Evolutionary conservation across 2,888 invertebrate genomes (phyloP).

Genomic region (Clusia tigrina): DNA sequence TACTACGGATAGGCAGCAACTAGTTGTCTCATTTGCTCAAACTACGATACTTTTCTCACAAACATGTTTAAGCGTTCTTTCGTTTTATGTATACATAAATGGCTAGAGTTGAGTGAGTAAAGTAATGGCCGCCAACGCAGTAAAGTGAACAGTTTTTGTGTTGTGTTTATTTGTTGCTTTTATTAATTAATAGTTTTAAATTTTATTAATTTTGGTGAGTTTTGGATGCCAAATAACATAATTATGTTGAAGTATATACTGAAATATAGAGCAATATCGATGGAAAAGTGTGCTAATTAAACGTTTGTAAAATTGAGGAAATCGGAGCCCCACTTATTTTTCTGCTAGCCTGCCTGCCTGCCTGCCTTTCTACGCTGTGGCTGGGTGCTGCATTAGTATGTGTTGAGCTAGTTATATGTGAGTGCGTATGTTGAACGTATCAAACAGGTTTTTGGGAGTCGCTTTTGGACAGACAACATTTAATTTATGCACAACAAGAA

Average conservation of each 20-base stretch:
- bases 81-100: slow-evolving; percentile 16
- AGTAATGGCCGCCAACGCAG: slow-evolving; percentile 47
- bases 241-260: not conserved
- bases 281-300: slow-evolving; percentile 18
- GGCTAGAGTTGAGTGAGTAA: slow-evolving; percentile 23
- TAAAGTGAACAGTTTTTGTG: slow-evolving; percentile 40
- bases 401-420: slow-evolving; percentile 21
- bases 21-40: too few species aligned
- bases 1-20: too few species aligned
- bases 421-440: slow-evolving; percentile 31
- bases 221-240: not conserved
- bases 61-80: slow-evolving; percentile 36
- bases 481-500: slow-evolving; percentile 26
- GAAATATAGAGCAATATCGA: slow-evolving; percentile 16
- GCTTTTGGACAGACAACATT: slow-evolving; percentile 29
- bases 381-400: slow-evolving; percentile 19
- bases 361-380: not conserved
- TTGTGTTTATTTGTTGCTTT: slow-evolving; percentile 53
- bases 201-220: slow-evolving; percentile 53
- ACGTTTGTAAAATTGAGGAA: slow-evolving; percentile 24
- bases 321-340: slow-evolving; percentile 12
- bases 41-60: too few species aligned
- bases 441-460: slow-evolving; percentile 44
- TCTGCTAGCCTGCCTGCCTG: not conserved
- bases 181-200: slow-evolving; percentile 47